These are phyloP conservation scores for Dendrolimus kikuchii DNA, from an alignment of 1,140 invertebrate species.

Conservation along the genomic window DNA sequence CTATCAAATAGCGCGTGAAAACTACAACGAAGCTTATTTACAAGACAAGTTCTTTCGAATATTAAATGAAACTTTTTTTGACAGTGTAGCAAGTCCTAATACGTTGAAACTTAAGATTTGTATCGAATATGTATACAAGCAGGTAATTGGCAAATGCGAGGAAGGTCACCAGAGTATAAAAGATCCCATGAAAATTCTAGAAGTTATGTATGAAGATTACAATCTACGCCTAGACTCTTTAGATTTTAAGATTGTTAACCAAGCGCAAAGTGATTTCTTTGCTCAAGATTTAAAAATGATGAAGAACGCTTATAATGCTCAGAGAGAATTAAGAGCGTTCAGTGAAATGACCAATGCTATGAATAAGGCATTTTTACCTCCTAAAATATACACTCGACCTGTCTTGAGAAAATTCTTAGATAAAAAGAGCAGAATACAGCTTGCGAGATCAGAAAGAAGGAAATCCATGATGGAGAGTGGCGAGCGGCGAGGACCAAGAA, in stretches of 20 bases:
- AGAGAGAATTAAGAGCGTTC: slow-evolving; percentile 73
- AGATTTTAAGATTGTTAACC: slow-evolving; percentile 73
- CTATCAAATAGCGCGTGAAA: slow-evolving; percentile 48
- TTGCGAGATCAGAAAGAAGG: slow-evolving; percentile 30
- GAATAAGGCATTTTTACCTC: slow-evolving; percentile 72
- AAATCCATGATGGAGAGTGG: slow-evolving; percentile 34
- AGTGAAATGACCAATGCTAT: slow-evolving; percentile 69
- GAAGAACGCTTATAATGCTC: slow-evolving; percentile 74
- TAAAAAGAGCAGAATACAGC: slow-evolving; percentile 36
- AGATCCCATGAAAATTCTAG: slow-evolving; percentile 76
- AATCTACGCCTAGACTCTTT: slow-evolving; percentile 74
- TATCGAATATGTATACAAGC: slow-evolving; percentile 78
- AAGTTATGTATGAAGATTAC: slow-evolving; percentile 74
- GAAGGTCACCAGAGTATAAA: slow-evolving; percentile 68
- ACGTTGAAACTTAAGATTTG: slow-evolving; percentile 75
- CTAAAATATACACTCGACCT: slow-evolving; percentile 42
- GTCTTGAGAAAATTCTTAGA: slow-evolving; percentile 37
- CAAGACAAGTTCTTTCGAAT: slow-evolving; percentile 55
- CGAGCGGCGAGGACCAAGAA: slow-evolving; percentile 22
- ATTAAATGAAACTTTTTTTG: slow-evolving; percentile 52
- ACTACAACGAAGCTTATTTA: slow-evolving; percentile 44
- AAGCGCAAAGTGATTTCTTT: slow-evolving; percentile 74
- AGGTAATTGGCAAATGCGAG: slow-evolving; percentile 71
- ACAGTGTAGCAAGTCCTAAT: slow-evolving; percentile 71
- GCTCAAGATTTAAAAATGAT: slow-evolving; percentile 73